Evolutionary conservation across 1,140 invertebrate genomes (phyloP), one percentile per base, ranked within the genome.

Genomic region (Glomeris maerens): DNA sequence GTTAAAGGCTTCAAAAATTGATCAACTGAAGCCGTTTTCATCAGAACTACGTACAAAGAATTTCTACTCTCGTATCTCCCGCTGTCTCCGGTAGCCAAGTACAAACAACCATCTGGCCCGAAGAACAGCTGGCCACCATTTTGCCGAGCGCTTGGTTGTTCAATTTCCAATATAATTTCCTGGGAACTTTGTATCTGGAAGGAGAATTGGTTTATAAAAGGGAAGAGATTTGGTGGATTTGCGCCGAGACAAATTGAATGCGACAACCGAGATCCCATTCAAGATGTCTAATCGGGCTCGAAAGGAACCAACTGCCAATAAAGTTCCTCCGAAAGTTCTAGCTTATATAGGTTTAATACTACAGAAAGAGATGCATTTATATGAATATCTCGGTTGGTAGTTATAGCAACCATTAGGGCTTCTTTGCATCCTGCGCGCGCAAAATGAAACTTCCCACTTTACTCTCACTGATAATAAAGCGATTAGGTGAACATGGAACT

Each of bases 81-180:
- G 25, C 51, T 39, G 21, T 52, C 51, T 7, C 51, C 51, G 10
- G 41, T 41, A 17, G 51, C 17, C 22, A 52, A 20, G 38, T 52
- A 52, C 0, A 52, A 28, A 50, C 31, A 38, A 7, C 41, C 28
- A 27, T 44, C 39, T 2, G 26, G 3, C 2, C 41, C 51, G 38
- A 52, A 52, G 26, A 52, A 52, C 4, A 52, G 17, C 5, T 52
- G 51, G 2, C 51, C 51, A 17, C 51, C 51, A 29, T 52, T 52
- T 23, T 52, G 51, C 13, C 22, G 20, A 14, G 14, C 13, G 17
- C 26, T 17, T 7, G 49, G 49, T 38, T 53, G 52, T 10, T 21
- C 22, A 21, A 53, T 47, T 23, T 54, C 27, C 25, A 54, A 36
- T 21, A 54, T 47, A 7, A 54, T 22, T 29, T 53, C 49, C 2